Evolutionary conservation across 2,113 vertebrate genomes (phyloP), one percentile per base, ranked within the genome.

Genomic region (Melanostigma gelatinosum): DNA sequence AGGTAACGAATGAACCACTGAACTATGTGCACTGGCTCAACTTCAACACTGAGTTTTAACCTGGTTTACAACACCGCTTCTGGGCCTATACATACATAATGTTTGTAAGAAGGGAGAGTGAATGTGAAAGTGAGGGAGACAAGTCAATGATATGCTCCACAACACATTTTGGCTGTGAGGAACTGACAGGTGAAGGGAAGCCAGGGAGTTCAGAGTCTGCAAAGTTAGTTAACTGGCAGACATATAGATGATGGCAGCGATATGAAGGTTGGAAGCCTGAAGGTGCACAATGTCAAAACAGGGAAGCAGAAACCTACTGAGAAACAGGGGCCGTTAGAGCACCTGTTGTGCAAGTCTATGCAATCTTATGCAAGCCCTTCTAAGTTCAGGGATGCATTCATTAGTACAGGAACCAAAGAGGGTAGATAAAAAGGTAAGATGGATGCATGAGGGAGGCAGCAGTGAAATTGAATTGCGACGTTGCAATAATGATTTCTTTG

Each of bases 191-290:
- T 84, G 82, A 88, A 80, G 52, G 34, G 65, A 76, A 76, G 86
- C 81, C 81, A 77, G 65, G 54, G 75, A 85, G 82, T 87, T 89
- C 79, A 88, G 84, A 90, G 66, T 40, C 88, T 61, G 70, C 27
- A 75, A 87, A 91, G 90, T 90, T 84, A 82, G 86, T 84, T 90
- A 87, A 86, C 89, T 87, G 76, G 86, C 90, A 87, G 88, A 77
- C 60, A 48, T 80, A 85, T 80, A 85, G 48, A 82, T 85, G 77
- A 88, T 85, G 83, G 84, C 81, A 88, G 85, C 71, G 90, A 92
- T 91, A 88, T 86, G 75, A 85, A 85, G 81, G 86, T 79, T 92
- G 86, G 81, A 86, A 82, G 89, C 89, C 83, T 20, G 50, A 69
- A 77, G 81, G 69, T 68, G 62, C 75, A 29, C 48, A 36, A 40